Percentiles rank a stretch among this genome's conserved stretches.
Conservation (phyloP, 2,797 vertebrate species). For the Propithecus perrieri region DNA sequence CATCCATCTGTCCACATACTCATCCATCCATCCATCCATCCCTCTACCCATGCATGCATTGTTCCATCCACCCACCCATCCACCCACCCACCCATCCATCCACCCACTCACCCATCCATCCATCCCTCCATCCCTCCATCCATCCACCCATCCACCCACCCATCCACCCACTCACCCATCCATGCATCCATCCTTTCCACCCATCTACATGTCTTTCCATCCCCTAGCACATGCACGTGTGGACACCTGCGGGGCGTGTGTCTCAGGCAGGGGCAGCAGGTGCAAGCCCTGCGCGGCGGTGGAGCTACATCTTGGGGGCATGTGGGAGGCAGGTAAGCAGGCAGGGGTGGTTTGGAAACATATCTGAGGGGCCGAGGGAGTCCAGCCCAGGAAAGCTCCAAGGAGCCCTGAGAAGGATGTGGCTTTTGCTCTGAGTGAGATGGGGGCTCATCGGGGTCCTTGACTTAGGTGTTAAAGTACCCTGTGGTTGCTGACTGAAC, state of each 20-base stretch:
- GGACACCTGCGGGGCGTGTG: not conserved
- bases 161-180: too few relatives aligned
- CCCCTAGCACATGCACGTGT: fast-evolving
- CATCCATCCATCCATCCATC: fast-evolving
- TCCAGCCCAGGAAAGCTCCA: not conserved
- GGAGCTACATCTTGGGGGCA: not conserved
- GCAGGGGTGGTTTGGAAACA: not conserved
- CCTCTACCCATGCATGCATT: too few relatives aligned
- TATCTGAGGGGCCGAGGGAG: fast-evolving
- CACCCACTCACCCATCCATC: too few relatives aligned
- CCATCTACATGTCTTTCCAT: not conserved
- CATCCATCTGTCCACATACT: too few relatives aligned
- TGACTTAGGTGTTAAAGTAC: not conserved
- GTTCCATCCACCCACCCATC: not conserved
- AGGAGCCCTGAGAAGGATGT: not conserved
- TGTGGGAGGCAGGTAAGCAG: fast-evolving
- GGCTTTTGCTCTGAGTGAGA: not conserved
- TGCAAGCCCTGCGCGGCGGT: fast-evolving
- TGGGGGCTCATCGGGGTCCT: not conserved
- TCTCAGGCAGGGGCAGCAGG: fast-evolving
- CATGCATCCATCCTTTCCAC: not conserved
- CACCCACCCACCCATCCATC: not conserved
- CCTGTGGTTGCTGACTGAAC: not conserved
- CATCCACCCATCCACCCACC: not conserved
- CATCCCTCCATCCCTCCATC: not conserved